Evolutionary conservation across 92 coral and sea anemone genomes (phyloP).

Genomic region (Anthopleura xanthogrammica): DNA sequence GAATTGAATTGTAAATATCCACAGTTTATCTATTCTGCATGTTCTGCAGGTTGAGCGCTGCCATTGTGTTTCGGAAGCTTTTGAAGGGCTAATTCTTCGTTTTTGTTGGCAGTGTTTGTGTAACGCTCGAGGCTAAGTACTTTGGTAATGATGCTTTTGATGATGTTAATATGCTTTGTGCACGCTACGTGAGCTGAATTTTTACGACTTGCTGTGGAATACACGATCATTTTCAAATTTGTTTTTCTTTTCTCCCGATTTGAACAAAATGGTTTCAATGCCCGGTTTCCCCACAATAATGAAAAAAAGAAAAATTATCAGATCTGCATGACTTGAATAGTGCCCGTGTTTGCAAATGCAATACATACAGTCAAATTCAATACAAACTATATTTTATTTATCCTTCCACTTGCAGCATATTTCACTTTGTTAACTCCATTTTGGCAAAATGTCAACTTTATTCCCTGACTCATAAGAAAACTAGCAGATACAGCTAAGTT

Average conservation of each 20-base stretch:
- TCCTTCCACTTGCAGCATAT: too few species aligned
- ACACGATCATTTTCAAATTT: background rate
- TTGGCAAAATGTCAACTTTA: too few species aligned
- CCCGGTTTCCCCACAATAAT: background rate
- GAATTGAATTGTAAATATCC: background rate
- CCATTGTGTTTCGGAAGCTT: background rate
- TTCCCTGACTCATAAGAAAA: too few species aligned
- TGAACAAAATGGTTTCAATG: background rate
- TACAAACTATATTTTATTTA: too few species aligned
- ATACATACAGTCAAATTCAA: too few species aligned
- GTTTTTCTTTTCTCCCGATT: background rate
- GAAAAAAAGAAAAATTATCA: background rate
- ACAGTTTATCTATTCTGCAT: background rate
- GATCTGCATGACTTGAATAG: background rate
- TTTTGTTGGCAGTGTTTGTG: background rate
- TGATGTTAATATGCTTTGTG: background rate
- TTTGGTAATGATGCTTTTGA: constrained; percentile 3
- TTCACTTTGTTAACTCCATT: too few species aligned
- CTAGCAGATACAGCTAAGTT: too few species aligned
- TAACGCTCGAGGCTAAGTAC: background rate
- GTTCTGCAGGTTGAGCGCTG: background rate
- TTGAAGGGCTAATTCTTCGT: background rate
- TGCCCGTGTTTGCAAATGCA: too few species aligned
- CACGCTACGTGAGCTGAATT: background rate
- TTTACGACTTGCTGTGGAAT: background rate